A percentile compares a stretch with the other conserved stretches of the same genome.
Conservation (phyloP, 53 echinoderm and acorn worm genomes). For the Luidia sarsii region DNA sequence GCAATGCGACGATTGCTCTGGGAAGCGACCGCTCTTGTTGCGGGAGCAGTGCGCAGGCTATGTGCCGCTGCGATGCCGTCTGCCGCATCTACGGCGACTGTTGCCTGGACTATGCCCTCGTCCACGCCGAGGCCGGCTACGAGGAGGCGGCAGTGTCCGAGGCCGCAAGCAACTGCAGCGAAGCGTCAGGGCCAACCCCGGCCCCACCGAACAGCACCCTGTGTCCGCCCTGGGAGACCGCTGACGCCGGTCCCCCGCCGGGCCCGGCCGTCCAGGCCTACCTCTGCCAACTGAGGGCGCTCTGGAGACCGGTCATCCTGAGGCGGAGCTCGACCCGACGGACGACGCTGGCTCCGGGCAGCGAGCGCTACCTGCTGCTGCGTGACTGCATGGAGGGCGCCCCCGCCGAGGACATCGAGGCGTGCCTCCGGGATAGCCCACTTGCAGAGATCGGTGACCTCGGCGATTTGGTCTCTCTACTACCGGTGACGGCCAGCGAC, state of each 20-base stretch:
- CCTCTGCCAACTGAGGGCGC: constrained; percentile 28
- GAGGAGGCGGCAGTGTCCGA: not conserved
- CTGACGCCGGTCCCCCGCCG: not conserved
- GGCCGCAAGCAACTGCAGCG: not conserved
- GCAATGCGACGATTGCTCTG: not conserved
- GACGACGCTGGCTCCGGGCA: not conserved
- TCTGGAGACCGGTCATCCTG: constrained; percentile 32
- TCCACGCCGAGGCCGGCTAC: not conserved
- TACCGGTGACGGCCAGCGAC: constrained; percentile 26
- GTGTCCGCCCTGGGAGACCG: not conserved
- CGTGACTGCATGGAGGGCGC: constrained; percentile 6
- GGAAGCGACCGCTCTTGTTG: constrained; percentile 6
- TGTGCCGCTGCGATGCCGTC: constrained; percentile 13
- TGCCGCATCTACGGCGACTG: constrained; percentile 35
- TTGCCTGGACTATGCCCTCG: constrained; percentile 21
- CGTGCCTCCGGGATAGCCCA: not conserved
- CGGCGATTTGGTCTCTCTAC: constrained; percentile 19
- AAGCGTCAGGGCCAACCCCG: not conserved
- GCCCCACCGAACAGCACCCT: not conserved
- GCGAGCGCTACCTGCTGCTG: not conserved
- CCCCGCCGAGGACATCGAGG: not conserved
- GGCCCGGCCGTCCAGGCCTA: not conserved
- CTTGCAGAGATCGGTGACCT: not conserved
- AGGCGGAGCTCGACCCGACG: constrained; percentile 5
- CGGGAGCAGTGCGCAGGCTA: not conserved